Evolutionary conservation across 92 coral and sea anemone species (phyloP), one percentile per base, ranked within the genome.

Genomic region (Ricordea florida): DNA sequence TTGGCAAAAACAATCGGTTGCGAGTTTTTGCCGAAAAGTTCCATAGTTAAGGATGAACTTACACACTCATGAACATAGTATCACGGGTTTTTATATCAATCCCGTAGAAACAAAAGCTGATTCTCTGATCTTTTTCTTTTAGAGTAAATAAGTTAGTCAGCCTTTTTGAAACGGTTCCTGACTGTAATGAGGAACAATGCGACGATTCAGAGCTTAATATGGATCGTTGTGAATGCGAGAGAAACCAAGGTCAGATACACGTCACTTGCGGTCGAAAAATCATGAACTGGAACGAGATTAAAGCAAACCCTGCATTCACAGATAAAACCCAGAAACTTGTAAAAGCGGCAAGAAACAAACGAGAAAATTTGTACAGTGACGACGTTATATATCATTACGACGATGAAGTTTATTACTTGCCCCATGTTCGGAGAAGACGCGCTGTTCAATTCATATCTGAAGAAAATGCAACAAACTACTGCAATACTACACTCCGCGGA

Each of bases 331-430:
- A 30, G 3, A 5, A 1, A 0, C 0, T 46, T 30, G 44, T 57
- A 38, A 5, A 55, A 1, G 41, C 34, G 42, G 43, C 6, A 14
- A 51, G 80, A 35, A 27, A 29, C 0, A 63, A 73, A 45, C 52
- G 92, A 22, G 68, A 72, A 4, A 40, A 67, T 15, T 30, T 38
- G 14, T 87, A 87, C 66, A 80, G 60, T 26, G 92, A 81, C 24
- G 92, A 87, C 72, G 62, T 81, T 17, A 87, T 87, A 23, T 81
- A 87, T 36, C 55, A 66, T 4, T 80, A 75, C 43, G 80, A 80
- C 10, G 70, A 68, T 8, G 58, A 71, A 27, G 59, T 72, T 29
- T 46, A 53, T 10, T 66, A 48, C 15, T 30, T 25, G 10, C 1
- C 16, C 17, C 53, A 65, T 43, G 18, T 62, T 23, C 87, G 92